Base-by-base conservation (phyloP, 2,888 invertebrate species). In the Cataglyphis livida region DNA sequence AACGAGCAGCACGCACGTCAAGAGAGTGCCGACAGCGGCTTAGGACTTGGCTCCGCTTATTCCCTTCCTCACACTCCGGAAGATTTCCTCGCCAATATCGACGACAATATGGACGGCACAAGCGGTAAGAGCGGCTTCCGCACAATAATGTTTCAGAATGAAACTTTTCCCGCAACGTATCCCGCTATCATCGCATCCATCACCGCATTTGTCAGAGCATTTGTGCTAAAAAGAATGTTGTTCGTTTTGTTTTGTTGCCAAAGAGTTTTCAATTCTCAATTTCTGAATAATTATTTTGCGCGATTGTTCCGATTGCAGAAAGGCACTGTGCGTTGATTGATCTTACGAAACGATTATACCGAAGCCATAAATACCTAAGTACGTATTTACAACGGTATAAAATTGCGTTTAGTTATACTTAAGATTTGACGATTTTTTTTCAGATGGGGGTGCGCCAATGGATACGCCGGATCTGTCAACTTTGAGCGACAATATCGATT, bases 21-120 rank as follows among this genome's bases (percentile, higher is more conserved):
- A 95, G 99, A 98, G 95, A 98, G 98, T 15, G 98, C 98, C 15
- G 99, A 99, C 95, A 98, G 98, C 95, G 99, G 99, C 75, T 96
- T 99, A 86, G 98, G 98, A 93, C 97, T 98, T 95, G 98, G 97
- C 59, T 97, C 97, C 90, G 97, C 97, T 84, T 98, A 98, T 95
- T 98, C 98, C 85, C 96, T 98, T 95, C 98, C 98, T 66, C 97
- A 98, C 95, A 98, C 98, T 79, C 98, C 98, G 6, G 98, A 98
- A 94, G 98, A 98, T 95, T 98, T 98, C 95, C 96, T 98, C 90
- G 96, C 97, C 84, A 97, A 97, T 93, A 98, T 98, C 95, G 98
- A 98, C 93, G 98, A 98, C 93, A 97, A 97, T 92, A 98, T 98
- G 98, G 98, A 98, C 94, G 97, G 97, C 91, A 97, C 97, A 91